Percentiles rank a stretch among this genome's conserved stretches.
Evolutionary conservation across 2,113 vertebrate genomes (phyloP).

Genomic region (Calyptomena viridis): DNA sequence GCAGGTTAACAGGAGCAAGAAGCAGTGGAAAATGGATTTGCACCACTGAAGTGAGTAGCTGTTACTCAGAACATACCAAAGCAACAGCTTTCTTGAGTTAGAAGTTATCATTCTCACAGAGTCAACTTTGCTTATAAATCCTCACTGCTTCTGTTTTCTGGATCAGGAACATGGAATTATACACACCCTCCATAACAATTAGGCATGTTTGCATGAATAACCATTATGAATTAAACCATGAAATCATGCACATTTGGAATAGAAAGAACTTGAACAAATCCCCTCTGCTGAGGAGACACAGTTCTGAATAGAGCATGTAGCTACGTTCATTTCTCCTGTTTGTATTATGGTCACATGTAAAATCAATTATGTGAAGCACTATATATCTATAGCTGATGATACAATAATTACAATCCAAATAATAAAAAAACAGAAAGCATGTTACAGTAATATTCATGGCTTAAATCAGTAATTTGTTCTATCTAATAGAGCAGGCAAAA

Average conservation of each 20-base stretch:
- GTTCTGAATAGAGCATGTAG: neutral
- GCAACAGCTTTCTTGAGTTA: neutral
- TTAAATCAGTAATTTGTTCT: conserved; percentile 10
- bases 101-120: neutral
- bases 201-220: neutral
- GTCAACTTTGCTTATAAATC: neutral
- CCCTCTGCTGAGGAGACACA: neutral
- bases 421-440: neutral
- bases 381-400: neutral
- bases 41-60: neutral
- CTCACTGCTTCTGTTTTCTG: neutral
- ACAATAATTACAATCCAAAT: neutral
- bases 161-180: neutral
- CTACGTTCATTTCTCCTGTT: neutral
- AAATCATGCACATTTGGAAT: conserved; percentile 15
- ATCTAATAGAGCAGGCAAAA: neutral
- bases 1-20: neutral
- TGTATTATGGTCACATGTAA: neutral
- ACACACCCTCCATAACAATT: neutral
- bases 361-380: neutral
- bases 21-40: conserved; percentile 24
- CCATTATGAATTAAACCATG: conserved; percentile 18
- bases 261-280: conserved; percentile 16
- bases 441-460: neutral
- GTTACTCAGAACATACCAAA: neutral